A percentile compares a stretch with the other conserved stretches of the same genome.
Conservation (phyloP, 2,888 invertebrate genomes). For the Onthophagus sagittarius region DNA sequence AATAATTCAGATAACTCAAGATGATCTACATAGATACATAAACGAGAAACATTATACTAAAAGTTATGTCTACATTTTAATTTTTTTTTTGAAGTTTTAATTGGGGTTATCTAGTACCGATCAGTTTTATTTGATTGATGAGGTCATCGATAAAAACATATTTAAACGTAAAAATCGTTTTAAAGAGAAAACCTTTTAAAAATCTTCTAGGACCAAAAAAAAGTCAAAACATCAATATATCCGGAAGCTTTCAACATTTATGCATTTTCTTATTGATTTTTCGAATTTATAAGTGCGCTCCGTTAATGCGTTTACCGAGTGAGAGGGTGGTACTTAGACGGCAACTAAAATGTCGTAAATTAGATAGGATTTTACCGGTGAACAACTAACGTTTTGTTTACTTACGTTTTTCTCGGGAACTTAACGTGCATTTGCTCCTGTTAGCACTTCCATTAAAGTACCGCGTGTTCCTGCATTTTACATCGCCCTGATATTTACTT, state of each 20-base stretch:
- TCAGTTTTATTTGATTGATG: too few relatives aligned
- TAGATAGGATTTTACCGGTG: neutral
- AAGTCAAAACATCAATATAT: neutral
- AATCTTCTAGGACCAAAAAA: too few relatives aligned
- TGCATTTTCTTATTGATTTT: neutral
- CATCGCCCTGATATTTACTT: neutral
- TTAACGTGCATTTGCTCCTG: neutral
- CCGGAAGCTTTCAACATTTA: neutral
- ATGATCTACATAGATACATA: neutral
- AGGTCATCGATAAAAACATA: too few relatives aligned
- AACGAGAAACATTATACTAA: neutral
- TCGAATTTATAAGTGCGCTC: neutral
- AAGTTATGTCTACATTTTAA: too few relatives aligned
- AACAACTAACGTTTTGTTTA: neutral
- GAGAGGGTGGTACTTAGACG: neutral
- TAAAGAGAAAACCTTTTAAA: too few relatives aligned
- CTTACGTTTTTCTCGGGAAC: neutral
- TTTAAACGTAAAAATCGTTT: too few relatives aligned
- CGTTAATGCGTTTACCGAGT: neutral
- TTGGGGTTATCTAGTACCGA: too few relatives aligned
- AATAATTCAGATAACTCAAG: neutral
- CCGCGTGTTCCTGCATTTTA: neutral
- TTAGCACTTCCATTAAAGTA: neutral
- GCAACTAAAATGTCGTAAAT: neutral
- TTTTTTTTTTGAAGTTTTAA: too few relatives aligned